These are phyloP conservation scores for Polymixis flavicincta DNA, from an alignment of 2,888 invertebrate genomes.

Conservation along the genomic window DNA sequence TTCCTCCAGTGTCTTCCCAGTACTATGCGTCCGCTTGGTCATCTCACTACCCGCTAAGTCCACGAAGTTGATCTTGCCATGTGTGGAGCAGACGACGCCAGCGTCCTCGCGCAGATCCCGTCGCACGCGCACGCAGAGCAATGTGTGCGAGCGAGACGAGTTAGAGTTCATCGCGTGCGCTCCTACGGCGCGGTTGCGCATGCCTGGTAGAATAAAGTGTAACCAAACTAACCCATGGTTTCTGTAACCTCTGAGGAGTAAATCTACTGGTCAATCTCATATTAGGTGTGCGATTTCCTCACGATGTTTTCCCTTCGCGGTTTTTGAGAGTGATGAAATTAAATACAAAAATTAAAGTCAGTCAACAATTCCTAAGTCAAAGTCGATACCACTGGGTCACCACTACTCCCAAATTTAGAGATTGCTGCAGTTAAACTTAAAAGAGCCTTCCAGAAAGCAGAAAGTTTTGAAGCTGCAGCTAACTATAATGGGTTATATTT, in stretches of 20 bases:
- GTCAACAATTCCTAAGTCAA: too few relatives aligned
- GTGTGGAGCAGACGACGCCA: conserved; percentile 96
- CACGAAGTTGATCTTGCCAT: conserved; percentile 98
- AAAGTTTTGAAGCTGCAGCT: background rate
- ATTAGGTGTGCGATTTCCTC: background rate
- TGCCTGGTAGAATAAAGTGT: conserved; percentile 89
- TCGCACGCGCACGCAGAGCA: conserved; percentile 97
- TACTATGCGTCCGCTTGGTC: conserved; percentile 97
- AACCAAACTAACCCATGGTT: background rate
- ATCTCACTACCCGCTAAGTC: conserved; percentile 99
- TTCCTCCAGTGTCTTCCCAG: conserved; percentile 97
- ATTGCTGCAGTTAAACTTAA: background rate
- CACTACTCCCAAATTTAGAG: too few relatives aligned
- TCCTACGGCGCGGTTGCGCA: conserved; percentile 97
- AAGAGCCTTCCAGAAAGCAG: background rate
- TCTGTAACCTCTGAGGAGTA: background rate
- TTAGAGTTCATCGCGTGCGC: conserved; percentile 98
- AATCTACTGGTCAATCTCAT: background rate
- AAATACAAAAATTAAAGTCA: too few relatives aligned
- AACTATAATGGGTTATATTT: background rate
- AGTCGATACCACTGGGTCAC: too few relatives aligned
- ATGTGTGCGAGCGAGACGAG: conserved; percentile 97
- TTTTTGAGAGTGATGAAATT: too few relatives aligned
- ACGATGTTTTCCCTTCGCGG: too few relatives aligned
- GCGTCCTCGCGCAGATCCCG: conserved; percentile 95